Base-by-base conservation (phyloP, 2,113 vertebrate species). In the Nycticorax nycticorax region DNA sequence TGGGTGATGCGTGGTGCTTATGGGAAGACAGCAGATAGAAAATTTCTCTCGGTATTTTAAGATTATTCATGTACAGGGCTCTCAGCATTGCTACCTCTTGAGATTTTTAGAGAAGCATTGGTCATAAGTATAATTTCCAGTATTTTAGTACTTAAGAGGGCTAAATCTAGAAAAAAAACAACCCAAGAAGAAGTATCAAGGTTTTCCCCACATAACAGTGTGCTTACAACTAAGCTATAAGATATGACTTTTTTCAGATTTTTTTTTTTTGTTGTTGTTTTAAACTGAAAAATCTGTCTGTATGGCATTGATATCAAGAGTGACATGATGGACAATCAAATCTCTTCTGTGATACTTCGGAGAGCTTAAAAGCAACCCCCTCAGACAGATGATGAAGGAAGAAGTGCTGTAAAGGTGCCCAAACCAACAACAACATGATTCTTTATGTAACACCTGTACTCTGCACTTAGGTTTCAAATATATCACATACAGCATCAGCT, bases 21-120 rank as follows among this genome's bases (percentile, higher is more conserved):
- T 93, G 86, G 86, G 76, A 97, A 94, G 45, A 57, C 12, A 64
- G 66, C 56, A 85, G 63, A 90, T 73, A 89, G 5, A 79, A 92
- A 57, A 73, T 62, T 91, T 95, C 59, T 73, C 55, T 35, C 26
- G 17, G 60, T 93, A 95, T 88, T 96, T 96, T 62, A 76, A 57
- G 77, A 72, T 48, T 90, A 71, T 88, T 85, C 41, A 76, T 18
- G 24, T 27, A 56, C 47, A 63, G 19, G 15, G 14, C 56, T 91
- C 87, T 68, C 77, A 68, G 60, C 39, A 89, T 7, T 43, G 32
- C 19, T 39, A 6, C 28, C 47, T 74, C 69, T 73, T 33, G 37
- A 35, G 75, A 41, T 48, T 85, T 79, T 94, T 33, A 56, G 35
- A 87, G 43, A 52, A 64, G 14, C 27, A 21, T 0, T 77, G 28